phyloP scores from a whole-genome alignment of 2,113 vertebrate species.

The Passerina amoena region DNA sequence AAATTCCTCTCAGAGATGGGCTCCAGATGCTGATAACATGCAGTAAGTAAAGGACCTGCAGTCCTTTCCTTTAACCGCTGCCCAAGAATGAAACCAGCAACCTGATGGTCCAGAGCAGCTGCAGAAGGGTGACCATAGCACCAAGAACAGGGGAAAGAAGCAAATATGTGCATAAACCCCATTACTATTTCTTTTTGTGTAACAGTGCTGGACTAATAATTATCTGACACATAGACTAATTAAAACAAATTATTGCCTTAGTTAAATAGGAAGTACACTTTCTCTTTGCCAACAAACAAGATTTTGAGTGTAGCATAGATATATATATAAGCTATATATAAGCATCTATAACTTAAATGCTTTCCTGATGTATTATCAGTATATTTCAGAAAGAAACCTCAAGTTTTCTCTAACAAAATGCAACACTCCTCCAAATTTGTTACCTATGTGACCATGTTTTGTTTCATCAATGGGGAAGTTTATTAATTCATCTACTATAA shows the following conservation, averaged over 20 bases:
- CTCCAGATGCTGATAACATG: neutral
- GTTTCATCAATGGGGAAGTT: neutral
- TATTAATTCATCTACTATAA: neutral
- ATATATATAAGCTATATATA: no score
- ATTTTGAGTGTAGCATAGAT: neutral
- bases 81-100: neutral
- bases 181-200: neutral
- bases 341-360: no score
- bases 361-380: neutral
- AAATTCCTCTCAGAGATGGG: neutral
- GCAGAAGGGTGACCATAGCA: neutral
- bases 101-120: neutral
- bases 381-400: neutral
- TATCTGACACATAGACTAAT: neutral
- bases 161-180: accelerated
- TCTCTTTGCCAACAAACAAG: neutral
- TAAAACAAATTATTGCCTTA: neutral
- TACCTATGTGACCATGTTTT: neutral
- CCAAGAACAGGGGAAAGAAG: neutral
- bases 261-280: neutral
- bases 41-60: neutral
- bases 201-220: neutral
- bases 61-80: neutral
- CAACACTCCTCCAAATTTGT: neutral
- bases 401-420: neutral